Percentiles rank a stretch among this genome's conserved stretches.
Evolutionary conservation across 2,888 invertebrate genomes (phyloP).

Genomic region (Troilus luridus): DNA sequence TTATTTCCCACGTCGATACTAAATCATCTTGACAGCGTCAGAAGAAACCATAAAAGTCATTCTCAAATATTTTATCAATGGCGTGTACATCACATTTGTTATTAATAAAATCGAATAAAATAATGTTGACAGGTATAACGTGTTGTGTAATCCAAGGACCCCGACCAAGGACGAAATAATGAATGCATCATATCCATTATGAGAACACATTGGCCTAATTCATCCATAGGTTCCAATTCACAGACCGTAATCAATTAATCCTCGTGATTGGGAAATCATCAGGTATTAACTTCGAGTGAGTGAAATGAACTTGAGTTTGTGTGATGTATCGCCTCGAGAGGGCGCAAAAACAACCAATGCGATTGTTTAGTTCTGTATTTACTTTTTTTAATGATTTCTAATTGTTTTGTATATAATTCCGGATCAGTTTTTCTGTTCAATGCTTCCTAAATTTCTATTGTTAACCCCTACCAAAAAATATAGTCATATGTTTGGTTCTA

Average conservation of each 20-base stretch:
- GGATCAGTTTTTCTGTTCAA: no score
- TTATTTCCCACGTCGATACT: background rate
- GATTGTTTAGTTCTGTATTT: no score
- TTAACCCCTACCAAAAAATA: no score
- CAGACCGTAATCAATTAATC: background rate
- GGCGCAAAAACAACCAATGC: background rate
- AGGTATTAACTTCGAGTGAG: background rate
- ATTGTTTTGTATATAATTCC: no score
- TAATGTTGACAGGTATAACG: no score
- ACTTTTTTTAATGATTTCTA: no score
- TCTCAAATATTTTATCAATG: no score
- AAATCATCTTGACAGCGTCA: background rate
- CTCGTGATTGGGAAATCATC: background rate
- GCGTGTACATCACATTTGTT: no score
- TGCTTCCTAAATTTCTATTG: no score
- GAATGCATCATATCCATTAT: background rate
- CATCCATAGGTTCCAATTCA: background rate
- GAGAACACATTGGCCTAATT: background rate
- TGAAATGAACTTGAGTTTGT: background rate
- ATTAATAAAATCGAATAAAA: no score
- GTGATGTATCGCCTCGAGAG: background rate
- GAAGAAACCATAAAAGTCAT: no score
- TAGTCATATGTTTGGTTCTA: no score
- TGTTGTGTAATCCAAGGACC: background rate
- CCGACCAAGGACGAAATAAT: background rate